Conservation (phyloP, 2,797 vertebrate genomes). For the Sebastes trivittatus region DNA sequence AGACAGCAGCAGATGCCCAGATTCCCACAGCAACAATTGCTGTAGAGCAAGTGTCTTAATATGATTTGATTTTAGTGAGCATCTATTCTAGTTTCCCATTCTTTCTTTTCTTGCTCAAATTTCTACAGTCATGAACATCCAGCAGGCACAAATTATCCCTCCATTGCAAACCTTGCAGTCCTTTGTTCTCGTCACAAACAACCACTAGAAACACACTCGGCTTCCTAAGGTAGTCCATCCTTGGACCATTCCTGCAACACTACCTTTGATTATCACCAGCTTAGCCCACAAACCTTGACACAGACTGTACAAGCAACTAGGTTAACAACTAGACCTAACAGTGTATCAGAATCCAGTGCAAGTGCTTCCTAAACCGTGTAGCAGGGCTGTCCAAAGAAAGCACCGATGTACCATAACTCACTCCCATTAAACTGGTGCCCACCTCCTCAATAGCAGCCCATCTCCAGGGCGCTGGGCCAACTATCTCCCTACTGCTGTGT, state of each 20-base stretch:
- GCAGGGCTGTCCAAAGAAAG: constrained; percentile 22
- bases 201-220: background rate
- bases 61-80: constrained; percentile 22
- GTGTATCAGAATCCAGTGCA: background rate
- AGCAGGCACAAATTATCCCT: constrained; percentile 16
- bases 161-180: constrained; percentile 2
- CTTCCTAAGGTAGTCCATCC: background rate
- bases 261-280: constrained; percentile 12
- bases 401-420: constrained; percentile 39
- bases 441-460: constrained; percentile 44
- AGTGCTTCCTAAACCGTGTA: constrained; percentile 11
- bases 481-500: constrained; percentile 54
- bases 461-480: constrained; percentile 64
- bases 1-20: constrained; percentile 43
- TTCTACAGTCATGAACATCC: constrained; percentile 19
- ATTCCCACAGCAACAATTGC: constrained; percentile 52
- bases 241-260: background rate
- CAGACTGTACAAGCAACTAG: background rate
- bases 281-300: background rate
- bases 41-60: constrained; percentile 78
- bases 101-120: constrained; percentile 3
- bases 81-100: constrained; percentile 22
- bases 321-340: background rate
- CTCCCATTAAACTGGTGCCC: constrained; percentile 33
- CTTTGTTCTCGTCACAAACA: background rate